Conservation (phyloP, 1,140 invertebrate genomes). For the Achroia grisella region DNA sequence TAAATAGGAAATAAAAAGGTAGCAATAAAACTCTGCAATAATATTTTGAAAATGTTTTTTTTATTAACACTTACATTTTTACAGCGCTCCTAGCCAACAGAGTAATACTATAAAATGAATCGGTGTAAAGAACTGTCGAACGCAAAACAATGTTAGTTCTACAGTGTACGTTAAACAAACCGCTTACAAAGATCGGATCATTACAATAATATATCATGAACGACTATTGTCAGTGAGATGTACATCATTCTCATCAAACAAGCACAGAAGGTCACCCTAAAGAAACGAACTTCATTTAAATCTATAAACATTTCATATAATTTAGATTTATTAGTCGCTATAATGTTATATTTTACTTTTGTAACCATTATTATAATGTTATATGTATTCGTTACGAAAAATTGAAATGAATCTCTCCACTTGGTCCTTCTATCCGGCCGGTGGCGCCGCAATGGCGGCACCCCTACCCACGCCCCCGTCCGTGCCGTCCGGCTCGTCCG, state of each 20-base stretch:
- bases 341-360: constrained; percentile 73
- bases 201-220: constrained; percentile 52
- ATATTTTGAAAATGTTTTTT: constrained; percentile 74
- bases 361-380: constrained; percentile 71
- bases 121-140: constrained; percentile 70
- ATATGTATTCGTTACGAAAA: constrained; percentile 71
- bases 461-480: not conserved
- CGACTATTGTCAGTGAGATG: constrained; percentile 65
- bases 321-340: constrained; percentile 72
- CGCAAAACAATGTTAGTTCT: constrained; percentile 71
- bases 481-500: constrained; percentile 6
- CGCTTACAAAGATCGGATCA: constrained; percentile 61
- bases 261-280: constrained; percentile 66
- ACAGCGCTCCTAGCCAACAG: constrained; percentile 72
- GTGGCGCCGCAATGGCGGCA: not conserved
- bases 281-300: constrained; percentile 68
- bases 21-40: constrained; percentile 57
- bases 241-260: constrained; percentile 53
- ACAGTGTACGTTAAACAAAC: constrained; percentile 66
- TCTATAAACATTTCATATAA: constrained; percentile 74
- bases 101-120: constrained; percentile 72
- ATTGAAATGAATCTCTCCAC: constrained; percentile 47
- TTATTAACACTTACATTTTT: constrained; percentile 74
- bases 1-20: not conserved
- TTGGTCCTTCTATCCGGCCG: constrained; percentile 23